phyloP scores from a whole-genome alignment of 2,113 vertebrate genomes.

The Labeo rohita region DNA sequence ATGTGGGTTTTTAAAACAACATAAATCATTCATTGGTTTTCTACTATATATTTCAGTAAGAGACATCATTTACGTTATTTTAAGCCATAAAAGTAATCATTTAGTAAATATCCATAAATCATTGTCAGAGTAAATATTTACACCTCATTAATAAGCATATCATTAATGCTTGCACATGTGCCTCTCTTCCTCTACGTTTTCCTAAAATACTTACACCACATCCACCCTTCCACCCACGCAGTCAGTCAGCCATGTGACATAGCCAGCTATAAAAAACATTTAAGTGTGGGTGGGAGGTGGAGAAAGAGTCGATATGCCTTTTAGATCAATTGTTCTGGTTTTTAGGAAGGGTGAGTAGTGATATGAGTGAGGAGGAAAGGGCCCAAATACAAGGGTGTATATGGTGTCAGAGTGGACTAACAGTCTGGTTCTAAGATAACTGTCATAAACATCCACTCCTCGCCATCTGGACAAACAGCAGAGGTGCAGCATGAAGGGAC shows the following conservation, averaged over 20 bases:
- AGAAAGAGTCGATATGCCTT: constrained; percentile 3
- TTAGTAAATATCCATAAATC: not conserved
- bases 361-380: not conserved
- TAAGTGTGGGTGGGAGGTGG: constrained; percentile 23
- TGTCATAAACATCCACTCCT: constrained; percentile 5
- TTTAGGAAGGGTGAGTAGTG: constrained; percentile 2
- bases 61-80: no score
- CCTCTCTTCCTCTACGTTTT: constrained; percentile 26
- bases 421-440: not conserved
- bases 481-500: not conserved
- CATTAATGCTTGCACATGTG: not conserved
- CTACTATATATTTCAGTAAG: no score
- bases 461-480: not conserved
- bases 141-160: constrained; percentile 15
- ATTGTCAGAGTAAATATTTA: constrained; percentile 12
- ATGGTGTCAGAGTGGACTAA: not conserved
- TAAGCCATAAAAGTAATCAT: not conserved
- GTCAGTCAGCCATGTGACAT: constrained; percentile 18
- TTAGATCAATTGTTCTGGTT: constrained; percentile 23
- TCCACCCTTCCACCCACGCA: constrained; percentile 12
- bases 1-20: no score
- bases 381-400: not conserved
- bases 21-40: no score
- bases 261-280: not conserved
- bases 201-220: constrained; percentile 1